These are phyloP conservation scores for Mythimna pallens DNA, from an alignment of 2,888 invertebrate genomes.

Conservation along the genomic window DNA sequence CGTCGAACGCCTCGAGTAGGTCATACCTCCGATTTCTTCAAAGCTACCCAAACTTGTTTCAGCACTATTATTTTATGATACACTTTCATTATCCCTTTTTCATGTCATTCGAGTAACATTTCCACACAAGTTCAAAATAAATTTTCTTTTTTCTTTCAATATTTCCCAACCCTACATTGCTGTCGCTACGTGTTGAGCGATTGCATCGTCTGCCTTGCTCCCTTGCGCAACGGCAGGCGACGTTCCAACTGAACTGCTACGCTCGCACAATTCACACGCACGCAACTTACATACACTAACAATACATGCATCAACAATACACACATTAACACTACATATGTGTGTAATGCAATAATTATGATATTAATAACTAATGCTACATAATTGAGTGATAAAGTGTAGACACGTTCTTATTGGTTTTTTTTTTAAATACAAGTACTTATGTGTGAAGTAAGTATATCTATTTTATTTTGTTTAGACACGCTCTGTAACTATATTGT, in stretches of 20 bases:
- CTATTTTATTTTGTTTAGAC: not conserved
- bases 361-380: conserved; percentile 45
- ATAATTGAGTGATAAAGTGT: conserved; percentile 41
- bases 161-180: conserved; percentile 41
- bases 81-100: not conserved
- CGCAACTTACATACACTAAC: conserved; percentile 65
- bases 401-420: conserved; percentile 30
- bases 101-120: not conserved
- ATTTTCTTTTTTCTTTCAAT: not conserved
- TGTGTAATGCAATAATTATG: conserved; percentile 41
- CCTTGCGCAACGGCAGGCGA: conserved; percentile 71
- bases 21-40: too few relatives aligned
- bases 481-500: not conserved
- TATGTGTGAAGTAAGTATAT: not conserved
- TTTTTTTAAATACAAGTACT: conserved; percentile 8
- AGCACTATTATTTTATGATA: too few relatives aligned
- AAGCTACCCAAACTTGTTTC: not conserved
- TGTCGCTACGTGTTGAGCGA: conserved; percentile 69
- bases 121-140: not conserved
- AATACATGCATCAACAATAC: conserved; percentile 28
- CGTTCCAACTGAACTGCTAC: conserved; percentile 66
- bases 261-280: conserved; percentile 78
- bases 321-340: conserved; percentile 15
- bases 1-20: too few relatives aligned
- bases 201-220: conserved; percentile 79